Conservation (phyloP, 2,797 vertebrate genomes). For the Neosalanx taihuensis region DNA sequence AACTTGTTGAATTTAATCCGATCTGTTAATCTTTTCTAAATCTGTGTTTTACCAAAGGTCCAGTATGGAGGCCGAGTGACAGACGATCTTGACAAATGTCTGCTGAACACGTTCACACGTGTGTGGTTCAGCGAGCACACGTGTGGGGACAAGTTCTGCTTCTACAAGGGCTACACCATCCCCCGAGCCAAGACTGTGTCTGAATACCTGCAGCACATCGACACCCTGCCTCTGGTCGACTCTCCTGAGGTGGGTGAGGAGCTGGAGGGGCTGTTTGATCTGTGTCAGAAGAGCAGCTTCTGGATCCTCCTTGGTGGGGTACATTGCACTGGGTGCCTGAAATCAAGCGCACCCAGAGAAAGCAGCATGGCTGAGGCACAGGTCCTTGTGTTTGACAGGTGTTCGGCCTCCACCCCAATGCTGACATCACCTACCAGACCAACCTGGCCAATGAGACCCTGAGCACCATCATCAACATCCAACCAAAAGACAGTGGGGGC, state of each 20-base stretch:
- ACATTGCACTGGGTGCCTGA: no score
- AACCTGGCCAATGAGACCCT: slow-evolving; percentile 82
- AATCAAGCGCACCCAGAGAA: no score
- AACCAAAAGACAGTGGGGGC: slow-evolving; percentile 78
- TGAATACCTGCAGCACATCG: slow-evolving; percentile 77
- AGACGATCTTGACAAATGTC: slow-evolving; percentile 79
- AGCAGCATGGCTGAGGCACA: no score
- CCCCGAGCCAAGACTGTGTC: slow-evolving; percentile 72
- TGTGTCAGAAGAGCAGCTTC: no score
- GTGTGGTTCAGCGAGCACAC: slow-evolving; percentile 84
- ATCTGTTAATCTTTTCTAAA: no score
- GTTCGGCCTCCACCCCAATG: slow-evolving; percentile 83
- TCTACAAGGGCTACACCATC: slow-evolving; percentile 78
- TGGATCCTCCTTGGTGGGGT: no score
- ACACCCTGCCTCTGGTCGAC: slow-evolving; percentile 75
- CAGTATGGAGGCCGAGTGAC: slow-evolving; percentile 84
- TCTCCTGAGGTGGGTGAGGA: slow-evolving; percentile 71
- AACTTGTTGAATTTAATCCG: no score
- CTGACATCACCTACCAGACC: slow-evolving; percentile 84
- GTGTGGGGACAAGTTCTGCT: slow-evolving; percentile 75
- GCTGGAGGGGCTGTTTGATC: no score
- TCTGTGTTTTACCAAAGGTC: slow-evolving; percentile 62
- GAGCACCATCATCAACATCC: slow-evolving; percentile 79
- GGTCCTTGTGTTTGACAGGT: slow-evolving; percentile 62
- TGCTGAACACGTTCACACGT: slow-evolving; percentile 77